These are phyloP conservation scores for Bedellia somnulentella DNA, from an alignment of 2,888 invertebrate genomes.

Conservation along the genomic window DNA sequence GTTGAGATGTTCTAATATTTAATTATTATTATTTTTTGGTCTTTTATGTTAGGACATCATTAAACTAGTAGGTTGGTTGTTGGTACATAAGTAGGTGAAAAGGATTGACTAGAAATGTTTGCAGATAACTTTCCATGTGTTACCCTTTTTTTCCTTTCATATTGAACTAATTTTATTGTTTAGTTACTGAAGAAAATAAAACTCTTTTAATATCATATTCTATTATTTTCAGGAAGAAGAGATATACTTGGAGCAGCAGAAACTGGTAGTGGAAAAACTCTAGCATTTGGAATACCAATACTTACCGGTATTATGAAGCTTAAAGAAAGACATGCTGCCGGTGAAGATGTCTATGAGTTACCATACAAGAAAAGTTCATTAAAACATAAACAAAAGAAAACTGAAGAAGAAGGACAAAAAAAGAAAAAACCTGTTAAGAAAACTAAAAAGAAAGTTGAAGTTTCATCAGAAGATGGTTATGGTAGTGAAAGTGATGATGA, in stretches of 20 bases:
- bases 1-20: no score
- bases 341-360: constrained; percentile 37
- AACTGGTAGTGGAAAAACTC: constrained; percentile 98
- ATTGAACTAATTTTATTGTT: no score
- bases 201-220: no score
- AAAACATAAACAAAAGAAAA: constrained; percentile 20
- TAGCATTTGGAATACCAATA: constrained; percentile 96
- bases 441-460: constrained; percentile 17
- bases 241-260: constrained; percentile 98
- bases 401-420: constrained; percentile 10
- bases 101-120: no score
- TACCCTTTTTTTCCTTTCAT: no score
- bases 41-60: no score
- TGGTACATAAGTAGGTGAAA: no score
- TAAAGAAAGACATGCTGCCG: constrained; percentile 46
- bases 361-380: constrained; percentile 32
- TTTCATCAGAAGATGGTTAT: constrained; percentile 43
- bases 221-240: constrained; percentile 61
- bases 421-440: constrained; percentile 11
- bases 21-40: no score
- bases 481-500: constrained; percentile 19
- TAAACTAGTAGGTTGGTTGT: no score
- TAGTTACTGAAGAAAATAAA: no score
- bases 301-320: constrained; percentile 79
- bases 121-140: no score